A percentile compares a stretch with the other conserved stretches of the same genome.
Evolutionary conservation across 1,140 invertebrate species (phyloP).

Genomic region (Rhopalosiphum padi): DNA sequence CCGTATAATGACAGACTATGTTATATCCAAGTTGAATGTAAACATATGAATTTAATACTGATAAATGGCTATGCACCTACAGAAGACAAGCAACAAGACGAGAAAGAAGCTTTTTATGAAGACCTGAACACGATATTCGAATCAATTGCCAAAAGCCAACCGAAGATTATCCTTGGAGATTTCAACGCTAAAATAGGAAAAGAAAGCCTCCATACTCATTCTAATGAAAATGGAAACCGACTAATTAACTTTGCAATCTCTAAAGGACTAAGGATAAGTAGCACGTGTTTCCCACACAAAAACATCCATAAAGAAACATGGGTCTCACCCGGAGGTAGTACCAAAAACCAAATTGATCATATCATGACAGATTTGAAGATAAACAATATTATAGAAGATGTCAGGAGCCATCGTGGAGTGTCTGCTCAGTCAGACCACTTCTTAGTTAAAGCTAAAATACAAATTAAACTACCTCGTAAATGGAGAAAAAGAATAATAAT

Average conservation of each 20-base stretch:
- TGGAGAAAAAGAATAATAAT: not conserved
- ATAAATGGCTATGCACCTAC: constrained; percentile 25
- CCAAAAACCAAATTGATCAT: no score
- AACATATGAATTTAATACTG: constrained; percentile 39
- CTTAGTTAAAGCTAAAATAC: not conserved
- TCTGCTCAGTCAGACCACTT: no score
- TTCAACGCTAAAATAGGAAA: constrained; percentile 51
- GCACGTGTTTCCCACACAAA: no score
- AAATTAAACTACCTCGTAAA: not conserved
- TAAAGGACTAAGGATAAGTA: no score
- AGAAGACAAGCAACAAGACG: constrained; percentile 17
- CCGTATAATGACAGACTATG: constrained; percentile 20
- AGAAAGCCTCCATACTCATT: not conserved
- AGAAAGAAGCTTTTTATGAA: constrained; percentile 15
- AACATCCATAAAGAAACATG: no score
- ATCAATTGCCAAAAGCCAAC: constrained; percentile 12
- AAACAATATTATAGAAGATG: no score
- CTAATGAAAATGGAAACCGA: constrained; percentile 1
- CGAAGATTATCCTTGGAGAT: constrained; percentile 53
- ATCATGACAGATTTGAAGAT: no score
- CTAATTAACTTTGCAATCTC: no score
- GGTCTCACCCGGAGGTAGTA: no score
- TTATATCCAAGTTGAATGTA: constrained; percentile 35
- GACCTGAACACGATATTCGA: not conserved
- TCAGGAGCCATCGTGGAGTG: no score